Evolutionary conservation across 2,888 invertebrate genomes (phyloP), one percentile per base, ranked within the genome.

Genomic region (Perizoma affinitatum): DNA sequence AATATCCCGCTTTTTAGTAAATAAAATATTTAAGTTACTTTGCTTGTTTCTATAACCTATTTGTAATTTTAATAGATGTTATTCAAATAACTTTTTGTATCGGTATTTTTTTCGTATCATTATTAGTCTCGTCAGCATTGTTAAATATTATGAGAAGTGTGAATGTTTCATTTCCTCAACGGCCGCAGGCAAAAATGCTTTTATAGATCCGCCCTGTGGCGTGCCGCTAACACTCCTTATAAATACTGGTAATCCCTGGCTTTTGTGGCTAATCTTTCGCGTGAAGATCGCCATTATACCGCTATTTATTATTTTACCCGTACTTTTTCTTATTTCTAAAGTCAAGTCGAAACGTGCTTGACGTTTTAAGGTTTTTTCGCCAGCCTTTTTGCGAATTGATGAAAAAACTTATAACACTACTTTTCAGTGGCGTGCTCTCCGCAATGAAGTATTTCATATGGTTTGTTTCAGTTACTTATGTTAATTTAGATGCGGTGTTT

Each of bases 251-350:
- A 91, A 91, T 87, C 88, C 86, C 78, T 80, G 84, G 90, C 90
- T 90, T 90, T 86, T 86, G 88, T 85, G 84, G 88, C 90, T 92
- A 92, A 92, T 91, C 91, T 89, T 90, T 88, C 82, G 87, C 90
- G 88, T 88, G 87, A 84, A 91, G 87, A 89, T 90, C 88, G 86
- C 87, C 84, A 88, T 91, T 90, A 90, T 86, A 85, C 88, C 81
- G 85, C 88, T 86, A 90, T 92, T 91, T 90, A 89, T 91, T 89
- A 90, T 89, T 90, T 87, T 76, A 79, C 80, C 76, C 82, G 78
- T 78, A 84, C 85, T 89, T 87, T 88, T 83, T 83, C 84, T 85
- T 84, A 84, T 83, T 82, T 81, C 79, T 79, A 81, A 86, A 86
- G 88, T 86, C 85, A 86, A 86, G 84, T 80, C 78, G 75, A 78